Evolutionary conservation across 2,888 invertebrate genomes (phyloP).

Genomic region (Eurytoma californica): DNA sequence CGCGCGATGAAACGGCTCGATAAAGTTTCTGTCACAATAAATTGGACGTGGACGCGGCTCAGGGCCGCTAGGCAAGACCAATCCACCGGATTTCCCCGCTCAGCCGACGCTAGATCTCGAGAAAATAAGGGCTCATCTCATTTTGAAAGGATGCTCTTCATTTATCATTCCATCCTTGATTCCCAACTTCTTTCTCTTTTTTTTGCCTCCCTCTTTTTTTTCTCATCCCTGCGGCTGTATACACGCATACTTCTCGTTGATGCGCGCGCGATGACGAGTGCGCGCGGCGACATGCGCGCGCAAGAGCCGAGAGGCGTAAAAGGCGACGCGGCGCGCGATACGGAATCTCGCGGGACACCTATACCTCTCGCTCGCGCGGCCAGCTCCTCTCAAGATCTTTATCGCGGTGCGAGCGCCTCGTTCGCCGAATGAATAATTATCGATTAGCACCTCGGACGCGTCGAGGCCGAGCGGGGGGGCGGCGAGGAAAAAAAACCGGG

Average conservation of each 20-base stretch:
- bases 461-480: conserved; percentile 5
- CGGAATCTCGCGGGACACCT: conserved; percentile 58
- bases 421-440: conserved; percentile 70
- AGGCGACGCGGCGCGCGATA: conserved; percentile 58
- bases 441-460: conserved; percentile 64
- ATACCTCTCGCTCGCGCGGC: neutral
- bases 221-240: neutral
- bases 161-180: conserved; percentile 31
- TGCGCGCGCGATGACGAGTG: conserved; percentile 2
- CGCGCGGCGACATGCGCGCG: conserved; percentile 10
- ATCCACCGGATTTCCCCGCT: neutral
- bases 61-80: too few species aligned
- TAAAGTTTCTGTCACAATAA: too few species aligned
- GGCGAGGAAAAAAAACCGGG: neutral
- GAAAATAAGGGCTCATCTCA: neutral
- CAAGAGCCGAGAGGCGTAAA: conserved; percentile 35
- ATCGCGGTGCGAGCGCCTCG: conserved; percentile 55
- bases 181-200: conserved; percentile 20
- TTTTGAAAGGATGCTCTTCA: conserved; percentile 6
- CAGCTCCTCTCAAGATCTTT: conserved; percentile 51
- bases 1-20: too few species aligned
- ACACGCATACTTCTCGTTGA: neutral
- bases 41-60: too few species aligned
- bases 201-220: neutral
- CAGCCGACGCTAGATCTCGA: neutral